Evolutionary conservation across 2,888 invertebrate genomes (phyloP).

Genomic region (Pseudoips prasinana): DNA sequence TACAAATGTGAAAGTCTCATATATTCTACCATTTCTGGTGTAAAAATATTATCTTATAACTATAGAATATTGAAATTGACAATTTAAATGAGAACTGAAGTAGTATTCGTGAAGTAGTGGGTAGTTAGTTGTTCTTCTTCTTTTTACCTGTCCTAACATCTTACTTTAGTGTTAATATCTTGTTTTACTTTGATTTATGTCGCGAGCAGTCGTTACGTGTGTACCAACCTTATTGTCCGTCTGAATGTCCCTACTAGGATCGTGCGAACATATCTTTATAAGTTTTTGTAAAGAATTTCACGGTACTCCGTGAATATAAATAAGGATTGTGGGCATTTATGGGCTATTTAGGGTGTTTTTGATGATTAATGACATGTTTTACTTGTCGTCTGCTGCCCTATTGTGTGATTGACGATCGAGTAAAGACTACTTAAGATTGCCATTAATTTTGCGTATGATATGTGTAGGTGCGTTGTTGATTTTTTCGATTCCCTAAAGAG

Average conservation of each 20-base stretch:
- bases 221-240: constrained; percentile 33
- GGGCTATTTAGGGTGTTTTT: constrained; percentile 57
- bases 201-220: constrained; percentile 41
- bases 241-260: constrained; percentile 39
- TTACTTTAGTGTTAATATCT: constrained; percentile 55
- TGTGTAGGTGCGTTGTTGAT: too few relatives aligned
- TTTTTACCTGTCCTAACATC: background rate
- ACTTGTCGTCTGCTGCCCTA: constrained; percentile 35
- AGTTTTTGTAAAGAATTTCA: constrained; percentile 54
- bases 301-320: constrained; percentile 48
- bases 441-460: constrained; percentile 1
- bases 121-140: constrained; percentile 11
- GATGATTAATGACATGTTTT: constrained; percentile 65
- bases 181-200: constrained; percentile 74
- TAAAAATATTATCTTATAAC: too few relatives aligned
- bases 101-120: too few relatives aligned
- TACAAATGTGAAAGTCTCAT: too few relatives aligned
- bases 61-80: too few relatives aligned
- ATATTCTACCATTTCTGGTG: too few relatives aligned
- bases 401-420: constrained; percentile 47
- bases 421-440: constrained; percentile 8
- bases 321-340: constrained; percentile 75
- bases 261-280: constrained; percentile 56
- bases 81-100: too few relatives aligned
- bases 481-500: too few relatives aligned